Evolutionary conservation across 2,797 vertebrate species (phyloP), one percentile per base, ranked within the genome.

Genomic region (Natrix natrix): DNA sequence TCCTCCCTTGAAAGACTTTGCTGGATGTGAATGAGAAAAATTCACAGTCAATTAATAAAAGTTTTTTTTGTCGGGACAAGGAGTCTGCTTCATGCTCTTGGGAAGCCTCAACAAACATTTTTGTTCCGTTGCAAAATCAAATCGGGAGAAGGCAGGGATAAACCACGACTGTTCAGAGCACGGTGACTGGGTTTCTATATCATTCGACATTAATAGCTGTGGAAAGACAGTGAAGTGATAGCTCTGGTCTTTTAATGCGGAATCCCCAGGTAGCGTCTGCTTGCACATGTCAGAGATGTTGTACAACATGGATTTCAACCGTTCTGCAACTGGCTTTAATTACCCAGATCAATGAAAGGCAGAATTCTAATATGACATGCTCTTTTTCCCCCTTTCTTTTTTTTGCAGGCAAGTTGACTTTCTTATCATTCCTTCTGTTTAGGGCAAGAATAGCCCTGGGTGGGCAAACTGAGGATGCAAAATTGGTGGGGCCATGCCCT

Each of bases 311-410:
- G 74, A 83, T 12, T 83, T 83, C 37, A 48, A 48, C 74, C 74
- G 48, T 83, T 83, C 74, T 48, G 74, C 74, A 83, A 83, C 37
- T 43, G 74, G 37, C 37, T 83, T 48, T 83, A 83, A 83, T 48
- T 83, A 48, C 74, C 10, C 74, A 48, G 37, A 83, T 83, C 74
- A 48, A 83, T 24, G 74, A 83, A 83, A 48, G 37, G 74, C 74
- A 83, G 74, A 24, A 83, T 83, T 83, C 20, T 83, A 83, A 83
- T 83, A 48, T 24, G 37, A 78, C 74, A 12, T 48, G 4, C 17
- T 22, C 32, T 43, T 1, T 8, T 8, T 8, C 10, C 8, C 7
- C 17, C 0, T 14, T 20, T 3, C 3, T 8, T 17, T 17, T 3
- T 69, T 37, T 17, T 17, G 74, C 74, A 22, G 20, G 37, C 74